Evolutionary conservation across 2,113 vertebrate genomes (phyloP), one percentile per base, ranked within the genome.

Genomic region (Rhegmatorhina hoffmannsi): DNA sequence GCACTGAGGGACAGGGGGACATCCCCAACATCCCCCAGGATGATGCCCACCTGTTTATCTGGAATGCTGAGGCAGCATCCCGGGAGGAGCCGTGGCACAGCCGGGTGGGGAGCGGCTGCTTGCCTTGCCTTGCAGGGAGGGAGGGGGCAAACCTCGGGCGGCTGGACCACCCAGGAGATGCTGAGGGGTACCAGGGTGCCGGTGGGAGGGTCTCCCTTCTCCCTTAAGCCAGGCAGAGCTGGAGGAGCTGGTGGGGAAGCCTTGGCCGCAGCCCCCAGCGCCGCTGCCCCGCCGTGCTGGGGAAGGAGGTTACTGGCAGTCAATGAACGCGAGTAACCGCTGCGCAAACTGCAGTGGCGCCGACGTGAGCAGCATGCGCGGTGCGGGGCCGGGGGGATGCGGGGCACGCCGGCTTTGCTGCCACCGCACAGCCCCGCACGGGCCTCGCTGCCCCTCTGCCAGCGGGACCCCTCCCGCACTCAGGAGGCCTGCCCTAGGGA

Each of bases 291-390:
- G 28, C 66, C 2, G 52, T 19, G 91, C 92, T 3, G 85, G 75
- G 53, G 73, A 95, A 7, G 94, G 87, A 95, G 96, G 97, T 97
- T 97, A 97, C 96, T 97, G 84, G 90, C 97, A 97, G 96, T 94
- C 97, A 96, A 90, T 96, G 97, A 96, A 97, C 96, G 94, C 26
- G 6, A 95, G 96, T 97, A 96, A 96, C 96, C 95, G 84, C 81
- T 87, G 92, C 90, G 92, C 67, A 91, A 90, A 95, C 96, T 92
- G 96, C 97, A 92, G 90, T 83, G 88, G 47, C 89, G 31, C 92
- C 95, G 94, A 95, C 95, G 94, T 96, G 97, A 95, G 91, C 89
- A 68, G 96, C 92, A 95, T 96, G 84, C 89, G 89, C 64, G 75
- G 40, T 60, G 96, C 15, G 19, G 73, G 19, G 88, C 72, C 3